Evolutionary conservation across 2,797 vertebrate genomes (phyloP).

Genomic region (Hydrolagus colliei): DNA sequence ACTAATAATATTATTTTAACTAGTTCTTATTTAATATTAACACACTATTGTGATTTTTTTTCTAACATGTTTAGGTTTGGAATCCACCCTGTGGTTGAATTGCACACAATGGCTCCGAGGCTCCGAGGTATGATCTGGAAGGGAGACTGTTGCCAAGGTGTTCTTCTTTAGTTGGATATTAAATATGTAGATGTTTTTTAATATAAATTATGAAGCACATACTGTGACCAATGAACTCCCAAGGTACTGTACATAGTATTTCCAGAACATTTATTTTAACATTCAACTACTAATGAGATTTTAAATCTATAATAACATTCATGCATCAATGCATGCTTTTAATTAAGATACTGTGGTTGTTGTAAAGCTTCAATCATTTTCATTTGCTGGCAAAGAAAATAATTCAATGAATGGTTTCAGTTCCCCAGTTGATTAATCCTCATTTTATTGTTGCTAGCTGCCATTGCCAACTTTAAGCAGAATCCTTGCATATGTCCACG

Average conservation of each 20-base stretch:
- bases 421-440: background rate
- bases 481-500: background rate
- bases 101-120: background rate
- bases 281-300: constrained; percentile 44
- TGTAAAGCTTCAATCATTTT: constrained; percentile 26
- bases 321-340: constrained; percentile 38
- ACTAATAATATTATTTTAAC: no score
- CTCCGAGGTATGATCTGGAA: background rate
- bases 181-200: constrained; percentile 26
- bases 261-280: constrained; percentile 46
- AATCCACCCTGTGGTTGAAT: background rate
- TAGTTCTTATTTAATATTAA: no score
- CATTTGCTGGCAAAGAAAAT: constrained; percentile 22
- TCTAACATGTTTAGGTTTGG: background rate
- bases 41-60: no score
- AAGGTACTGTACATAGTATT: constrained; percentile 34
- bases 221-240: constrained; percentile 33
- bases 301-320: constrained; percentile 40
- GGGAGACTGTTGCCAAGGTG: constrained; percentile 7
- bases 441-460: background rate
- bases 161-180: background rate
- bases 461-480: background rate
- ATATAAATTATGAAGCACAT: constrained; percentile 30
- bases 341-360: constrained; percentile 37
- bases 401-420: constrained; percentile 1